Percentiles rank a stretch among this genome's conserved stretches.
phyloP scores from a whole-genome alignment of 2,797 vertebrate species.

The Clarias fuscus region DNA sequence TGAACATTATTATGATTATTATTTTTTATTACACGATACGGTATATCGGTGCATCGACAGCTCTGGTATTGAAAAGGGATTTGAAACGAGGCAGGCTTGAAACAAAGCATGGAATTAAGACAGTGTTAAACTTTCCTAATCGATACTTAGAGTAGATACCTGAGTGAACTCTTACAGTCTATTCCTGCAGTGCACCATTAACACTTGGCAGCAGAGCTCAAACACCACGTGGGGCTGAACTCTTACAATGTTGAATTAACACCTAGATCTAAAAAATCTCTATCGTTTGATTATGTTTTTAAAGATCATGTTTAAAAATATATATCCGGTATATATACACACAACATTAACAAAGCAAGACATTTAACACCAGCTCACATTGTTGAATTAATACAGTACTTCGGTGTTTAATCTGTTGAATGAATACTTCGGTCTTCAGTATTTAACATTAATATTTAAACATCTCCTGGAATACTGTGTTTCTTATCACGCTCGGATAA shows the following conservation, averaged over 20 bases:
- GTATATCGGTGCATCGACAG: too few species aligned
- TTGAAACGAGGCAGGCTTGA: too few species aligned
- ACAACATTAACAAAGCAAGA: not conserved
- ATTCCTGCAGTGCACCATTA: not conserved
- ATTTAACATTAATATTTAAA: not conserved
- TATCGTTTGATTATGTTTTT: too few species aligned
- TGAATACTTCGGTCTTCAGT: not conserved
- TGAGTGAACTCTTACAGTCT: not conserved
- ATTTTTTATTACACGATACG: too few species aligned
- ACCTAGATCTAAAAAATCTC: not conserved
- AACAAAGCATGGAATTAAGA: too few species aligned
- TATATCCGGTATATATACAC: not conserved
- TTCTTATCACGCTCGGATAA: not conserved
- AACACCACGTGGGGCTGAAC: not conserved
- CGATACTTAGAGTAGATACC: too few species aligned
- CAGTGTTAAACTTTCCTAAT: too few species aligned
- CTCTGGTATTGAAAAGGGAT: too few species aligned
- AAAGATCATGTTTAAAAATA: not conserved
- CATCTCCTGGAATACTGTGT: not conserved
- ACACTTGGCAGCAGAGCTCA: too few species aligned
- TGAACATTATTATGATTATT: too few species aligned
- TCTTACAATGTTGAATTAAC: not conserved
- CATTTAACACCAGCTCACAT: not conserved
- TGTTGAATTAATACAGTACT: not conserved
- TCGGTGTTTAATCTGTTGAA: not conserved